Evolutionary conservation across 2,113 vertebrate genomes (phyloP).

Genomic region (Centropus unirufus): DNA sequence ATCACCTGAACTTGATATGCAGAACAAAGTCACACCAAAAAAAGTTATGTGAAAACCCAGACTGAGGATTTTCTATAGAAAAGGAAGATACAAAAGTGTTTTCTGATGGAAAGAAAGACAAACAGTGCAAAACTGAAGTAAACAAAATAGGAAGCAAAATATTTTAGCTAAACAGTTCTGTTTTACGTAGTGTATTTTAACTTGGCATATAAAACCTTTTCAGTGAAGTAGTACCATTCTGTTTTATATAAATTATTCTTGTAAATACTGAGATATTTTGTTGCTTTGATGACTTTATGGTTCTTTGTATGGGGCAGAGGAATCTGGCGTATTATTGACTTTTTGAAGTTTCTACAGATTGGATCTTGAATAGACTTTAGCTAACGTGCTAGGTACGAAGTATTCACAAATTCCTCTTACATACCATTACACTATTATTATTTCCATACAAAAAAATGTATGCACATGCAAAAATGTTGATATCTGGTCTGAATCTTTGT

Average conservation of each 20-base stretch:
- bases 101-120: neutral
- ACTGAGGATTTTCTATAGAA: neutral
- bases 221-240: neutral
- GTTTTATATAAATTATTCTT: neutral
- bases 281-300: neutral
- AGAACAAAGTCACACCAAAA: neutral
- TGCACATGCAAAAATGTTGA: neutral
- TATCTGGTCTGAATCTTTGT: neutral
- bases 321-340: neutral
- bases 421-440: neutral
- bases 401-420: neutral
- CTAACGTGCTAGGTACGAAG: neutral
- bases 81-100: neutral
- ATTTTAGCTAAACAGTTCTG: neutral
- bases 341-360: neutral
- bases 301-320: neutral
- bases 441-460: neutral
- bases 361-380: neutral
- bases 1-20: neutral
- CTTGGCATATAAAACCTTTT: neutral
- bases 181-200: neutral
- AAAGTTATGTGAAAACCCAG: neutral
- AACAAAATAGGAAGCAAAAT: neutral
- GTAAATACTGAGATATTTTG: neutral
- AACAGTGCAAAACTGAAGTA: neutral